phyloP scores from a whole-genome alignment of 1,140 invertebrate genomes.

The Lasaia peninsularis region DNA sequence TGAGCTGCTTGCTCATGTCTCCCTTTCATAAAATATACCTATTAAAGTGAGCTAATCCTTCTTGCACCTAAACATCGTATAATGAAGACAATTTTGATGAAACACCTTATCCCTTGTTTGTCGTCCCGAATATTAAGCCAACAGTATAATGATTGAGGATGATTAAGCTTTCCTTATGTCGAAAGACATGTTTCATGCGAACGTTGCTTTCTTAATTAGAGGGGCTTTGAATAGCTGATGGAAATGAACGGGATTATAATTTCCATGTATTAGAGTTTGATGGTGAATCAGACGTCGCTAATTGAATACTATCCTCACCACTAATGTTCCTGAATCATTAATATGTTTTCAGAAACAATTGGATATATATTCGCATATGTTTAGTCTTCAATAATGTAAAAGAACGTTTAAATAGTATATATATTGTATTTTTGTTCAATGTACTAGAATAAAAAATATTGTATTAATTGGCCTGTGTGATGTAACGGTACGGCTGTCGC shows the following conservation, averaged over 20 bases:
- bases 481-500: no score
- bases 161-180: slow-evolving; percentile 20
- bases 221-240: slow-evolving; percentile 5
- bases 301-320: no score
- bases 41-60: background rate
- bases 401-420: no score
- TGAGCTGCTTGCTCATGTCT: no score
- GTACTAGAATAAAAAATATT: no score
- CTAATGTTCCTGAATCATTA: no score
- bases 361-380: no score
- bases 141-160: slow-evolving; percentile 5
- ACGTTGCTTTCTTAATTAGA: slow-evolving; percentile 11
- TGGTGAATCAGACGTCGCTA: background rate
- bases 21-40: background rate
- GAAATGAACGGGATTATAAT: slow-evolving; percentile 8
- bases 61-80: no score
- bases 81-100: slow-evolving; percentile 6
- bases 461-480: no score
- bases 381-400: no score
- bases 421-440: no score
- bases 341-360: no score
- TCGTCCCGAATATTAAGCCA: slow-evolving; percentile 9
- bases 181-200: slow-evolving; percentile 18
- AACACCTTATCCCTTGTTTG: slow-evolving; percentile 14
- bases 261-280: background rate